phyloP scores from a whole-genome alignment of 2,113 vertebrate genomes.

The Oncorhynchus nerka region DNA sequence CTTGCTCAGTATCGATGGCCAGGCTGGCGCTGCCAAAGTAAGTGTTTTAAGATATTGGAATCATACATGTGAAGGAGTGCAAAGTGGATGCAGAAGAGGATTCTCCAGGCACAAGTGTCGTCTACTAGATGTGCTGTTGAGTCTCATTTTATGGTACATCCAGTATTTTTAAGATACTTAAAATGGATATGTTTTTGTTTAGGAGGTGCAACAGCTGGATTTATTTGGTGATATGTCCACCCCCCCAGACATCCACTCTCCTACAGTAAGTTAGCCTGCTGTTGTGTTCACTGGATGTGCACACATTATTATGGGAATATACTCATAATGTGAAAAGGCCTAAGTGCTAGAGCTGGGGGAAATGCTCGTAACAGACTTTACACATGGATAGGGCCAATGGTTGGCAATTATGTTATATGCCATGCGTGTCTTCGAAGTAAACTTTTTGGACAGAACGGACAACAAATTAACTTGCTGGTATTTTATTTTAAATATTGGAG shows the following conservation, averaged over 20 bases:
- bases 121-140: no score
- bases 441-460: background rate
- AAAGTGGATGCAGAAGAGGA: no score
- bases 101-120: no score
- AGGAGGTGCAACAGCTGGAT: conserved; percentile 88
- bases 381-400: background rate
- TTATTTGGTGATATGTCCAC: conserved; percentile 97
- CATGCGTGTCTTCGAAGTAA: background rate
- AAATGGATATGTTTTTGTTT: conserved; percentile 39
- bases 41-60: conserved; percentile 25
- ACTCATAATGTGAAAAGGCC: no score
- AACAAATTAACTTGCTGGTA: background rate
- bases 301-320: no score
- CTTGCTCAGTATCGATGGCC: conserved; percentile 65
- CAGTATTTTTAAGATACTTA: no score
- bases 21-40: conserved; percentile 73
- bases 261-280: conserved; percentile 80
- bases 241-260: conserved; percentile 86
- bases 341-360: no score
- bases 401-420: background rate
- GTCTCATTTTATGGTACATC: no score
- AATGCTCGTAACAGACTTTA: background rate
- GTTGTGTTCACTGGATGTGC: conserved; percentile 18
- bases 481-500: background rate
- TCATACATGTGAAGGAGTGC: background rate